These are phyloP conservation scores for Rhynchopsitta pachyrhyncha DNA, from an alignment of 2,113 vertebrate species.

Conservation along the genomic window DNA sequence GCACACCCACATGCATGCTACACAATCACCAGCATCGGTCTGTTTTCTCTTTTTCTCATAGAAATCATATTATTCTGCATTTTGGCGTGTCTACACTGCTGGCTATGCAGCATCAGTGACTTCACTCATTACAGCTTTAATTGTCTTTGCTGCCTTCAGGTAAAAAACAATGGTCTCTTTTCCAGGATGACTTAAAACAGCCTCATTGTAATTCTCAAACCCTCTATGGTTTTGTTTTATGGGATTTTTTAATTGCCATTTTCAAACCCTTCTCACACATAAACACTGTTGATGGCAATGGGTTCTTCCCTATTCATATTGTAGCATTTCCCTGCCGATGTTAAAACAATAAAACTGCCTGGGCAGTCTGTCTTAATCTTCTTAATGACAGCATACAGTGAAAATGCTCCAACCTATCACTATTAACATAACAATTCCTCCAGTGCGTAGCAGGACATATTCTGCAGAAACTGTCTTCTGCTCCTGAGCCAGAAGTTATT, in stretches of 20 bases:
- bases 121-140: slow-evolving; percentile 69
- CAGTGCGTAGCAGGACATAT: neutral
- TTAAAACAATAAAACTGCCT: neutral
- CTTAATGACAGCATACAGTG: neutral
- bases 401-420: neutral
- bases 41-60: slow-evolving; percentile 44
- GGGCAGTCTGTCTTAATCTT: neutral
- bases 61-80: slow-evolving; percentile 72
- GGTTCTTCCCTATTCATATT: neutral
- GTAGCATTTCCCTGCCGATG: neutral
- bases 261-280: neutral
- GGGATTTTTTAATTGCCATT: neutral
- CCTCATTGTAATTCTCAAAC: neutral
- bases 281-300: neutral
- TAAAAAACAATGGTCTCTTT: neutral
- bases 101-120: slow-evolving; percentile 76
- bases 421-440: neutral
- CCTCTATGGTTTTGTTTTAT: neutral
- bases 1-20: neutral
- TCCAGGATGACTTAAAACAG: neutral
- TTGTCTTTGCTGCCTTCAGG: slow-evolving; percentile 74
- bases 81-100: slow-evolving; percentile 75
- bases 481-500: neutral
- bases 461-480: neutral
- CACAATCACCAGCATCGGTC: neutral